phyloP scores from a whole-genome alignment of 2,888 invertebrate genomes.

The Hybos culiciformis region DNA sequence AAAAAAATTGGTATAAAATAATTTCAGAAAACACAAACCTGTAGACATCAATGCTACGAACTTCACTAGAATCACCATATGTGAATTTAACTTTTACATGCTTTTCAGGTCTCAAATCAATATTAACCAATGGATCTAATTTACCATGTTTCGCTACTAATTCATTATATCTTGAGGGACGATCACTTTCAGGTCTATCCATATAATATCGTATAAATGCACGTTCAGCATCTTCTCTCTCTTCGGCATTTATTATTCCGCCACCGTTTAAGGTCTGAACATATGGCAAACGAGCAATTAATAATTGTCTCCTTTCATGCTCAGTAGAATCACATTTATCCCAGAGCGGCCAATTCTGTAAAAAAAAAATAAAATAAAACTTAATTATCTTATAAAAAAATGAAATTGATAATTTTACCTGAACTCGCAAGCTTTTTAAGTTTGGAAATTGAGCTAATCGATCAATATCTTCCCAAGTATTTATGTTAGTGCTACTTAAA shows the following conservation, averaged over 20 bases:
- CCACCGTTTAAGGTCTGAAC: slow-evolving; percentile 82
- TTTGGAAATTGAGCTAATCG: slow-evolving; percentile 69
- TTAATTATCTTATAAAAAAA: slow-evolving; percentile 2
- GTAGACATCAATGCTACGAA: slow-evolving; percentile 62
- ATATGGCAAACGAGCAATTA: slow-evolving; percentile 78
- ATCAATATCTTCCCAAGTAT: slow-evolving; percentile 83
- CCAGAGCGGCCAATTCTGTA: slow-evolving; percentile 52
- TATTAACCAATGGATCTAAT: slow-evolving; percentile 76
- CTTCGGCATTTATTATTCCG: slow-evolving; percentile 65
- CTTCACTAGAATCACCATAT: slow-evolving; percentile 61
- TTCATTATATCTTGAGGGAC: slow-evolving; percentile 64
- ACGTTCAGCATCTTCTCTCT: slow-evolving; percentile 83
- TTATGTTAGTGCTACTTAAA: slow-evolving; percentile 68
- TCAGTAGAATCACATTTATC: slow-evolving; percentile 71
- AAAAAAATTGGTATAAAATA: not conserved
- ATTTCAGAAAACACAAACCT: slow-evolving; percentile 27
- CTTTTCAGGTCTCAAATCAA: slow-evolving; percentile 76
- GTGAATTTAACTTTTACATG: slow-evolving; percentile 73
- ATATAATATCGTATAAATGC: slow-evolving; percentile 87
- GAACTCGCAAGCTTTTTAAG: slow-evolving; percentile 70
- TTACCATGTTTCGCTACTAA: slow-evolving; percentile 74
- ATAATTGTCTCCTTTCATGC: slow-evolving; percentile 72
- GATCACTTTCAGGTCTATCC: slow-evolving; percentile 71
- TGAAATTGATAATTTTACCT: slow-evolving; percentile 36
- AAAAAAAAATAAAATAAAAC: slow-evolving; percentile 1